Evolutionary conservation across 2,797 vertebrate genomes (phyloP), one percentile per base, ranked within the genome.

Genomic region (Pangasius krempfi): DNA sequence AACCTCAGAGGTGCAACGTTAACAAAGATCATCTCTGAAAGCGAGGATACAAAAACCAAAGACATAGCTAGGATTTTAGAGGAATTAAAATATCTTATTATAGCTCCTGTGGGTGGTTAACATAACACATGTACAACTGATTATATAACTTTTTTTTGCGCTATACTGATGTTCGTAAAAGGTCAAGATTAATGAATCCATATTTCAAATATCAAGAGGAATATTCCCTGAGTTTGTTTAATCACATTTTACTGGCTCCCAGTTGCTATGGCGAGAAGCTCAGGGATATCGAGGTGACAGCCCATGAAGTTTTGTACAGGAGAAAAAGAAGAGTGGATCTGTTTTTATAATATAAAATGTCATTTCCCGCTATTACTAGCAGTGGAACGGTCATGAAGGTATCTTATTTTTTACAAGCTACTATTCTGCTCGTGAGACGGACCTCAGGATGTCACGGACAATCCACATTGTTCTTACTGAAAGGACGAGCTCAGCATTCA

Each of bases 1-100:
- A 4, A 83, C 2, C 20, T 62, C 89, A 88, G 79, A 89, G 90
- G 89, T 76, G 86, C 56, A 64, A 37, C 30, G 9, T 40, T 40
- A 82, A 62, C 54, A 5, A 60, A 1, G 22, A 60, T 62, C 8
- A 16, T 60, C 79, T 81, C 79, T 81, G 16, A 80, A 58, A 58
- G 30, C 78, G 2, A 44, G 12, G 25, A 62, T 8, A 44, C 12
- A 14, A 27, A 62, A 10, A 5, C 13, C 20, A 44, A 16, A 12
- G 14, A 33, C 33, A 0, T 80, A 58, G 30, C 1, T 2, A 5
- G 33, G 1, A 60, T 27, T 60, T 60, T 13, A 12, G 4, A 2
- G 18, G 30, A 56, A 33, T 79, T 56, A 0, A 54, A 33, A 20
- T 54, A 37, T 25, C 2, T 52, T 13, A 47, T 27, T 40, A 22